phyloP scores from a whole-genome alignment of 2,797 vertebrate genomes.

The Novumbra hubbsi region DNA sequence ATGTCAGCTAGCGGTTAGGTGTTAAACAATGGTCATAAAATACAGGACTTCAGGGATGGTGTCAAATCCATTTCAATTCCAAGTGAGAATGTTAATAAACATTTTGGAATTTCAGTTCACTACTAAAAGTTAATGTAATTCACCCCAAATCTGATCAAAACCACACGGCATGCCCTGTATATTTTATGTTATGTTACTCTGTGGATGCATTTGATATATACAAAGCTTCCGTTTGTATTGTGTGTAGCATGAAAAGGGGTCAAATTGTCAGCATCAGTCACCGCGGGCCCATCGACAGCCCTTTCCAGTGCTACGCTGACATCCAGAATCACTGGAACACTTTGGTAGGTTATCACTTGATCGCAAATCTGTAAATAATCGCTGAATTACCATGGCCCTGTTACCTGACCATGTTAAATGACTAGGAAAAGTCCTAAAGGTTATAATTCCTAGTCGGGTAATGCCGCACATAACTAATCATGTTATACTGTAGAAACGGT shows the following conservation, averaged over 20 bases:
- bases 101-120: not conserved
- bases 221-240: conserved; percentile 15
- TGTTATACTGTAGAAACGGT: not conserved
- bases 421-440: not conserved
- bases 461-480: not conserved
- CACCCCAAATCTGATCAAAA: not conserved
- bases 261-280: conserved; percentile 82
- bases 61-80: not conserved
- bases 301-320: conserved; percentile 80
- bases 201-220: conserved; percentile 20
- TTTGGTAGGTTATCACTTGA: conserved; percentile 68
- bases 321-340: conserved; percentile 83
- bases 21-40: no score
- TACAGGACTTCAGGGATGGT: not conserved
- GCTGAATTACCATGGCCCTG: not conserved
- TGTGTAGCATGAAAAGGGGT: conserved; percentile 89
- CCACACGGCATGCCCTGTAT: not conserved
- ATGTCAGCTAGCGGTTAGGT: no score
- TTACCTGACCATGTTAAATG: not conserved
- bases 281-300: conserved; percentile 75
- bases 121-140: not conserved
- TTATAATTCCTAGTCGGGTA: not conserved
- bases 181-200: not conserved
- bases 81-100: not conserved
- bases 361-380: not conserved